Evolutionary conservation across 35 echinoderm and acorn worm species (phyloP).

Genomic region (Ophioderma brevispina): DNA sequence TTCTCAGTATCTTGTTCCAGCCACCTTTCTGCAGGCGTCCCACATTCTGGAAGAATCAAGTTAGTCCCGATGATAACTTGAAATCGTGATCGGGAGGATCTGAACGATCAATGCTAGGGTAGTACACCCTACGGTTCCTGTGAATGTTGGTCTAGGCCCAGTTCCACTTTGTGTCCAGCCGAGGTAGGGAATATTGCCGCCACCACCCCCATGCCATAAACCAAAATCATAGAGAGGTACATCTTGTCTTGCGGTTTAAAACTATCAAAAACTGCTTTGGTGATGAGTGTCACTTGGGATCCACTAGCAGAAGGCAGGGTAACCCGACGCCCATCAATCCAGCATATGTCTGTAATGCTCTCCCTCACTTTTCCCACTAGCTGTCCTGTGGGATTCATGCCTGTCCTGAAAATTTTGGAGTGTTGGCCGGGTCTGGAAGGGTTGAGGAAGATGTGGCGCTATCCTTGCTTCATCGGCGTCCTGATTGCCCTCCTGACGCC

Average conservation of each 20-base stretch:
- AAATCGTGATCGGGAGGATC: slow-evolving; percentile 8
- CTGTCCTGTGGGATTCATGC: slow-evolving; percentile 39
- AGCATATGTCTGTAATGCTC: slow-evolving; percentile 8
- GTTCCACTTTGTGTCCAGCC: slow-evolving; percentile 33
- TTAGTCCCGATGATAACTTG: slow-evolving; percentile 23
- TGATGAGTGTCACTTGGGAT: slow-evolving; percentile 65
- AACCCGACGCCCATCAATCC: slow-evolving; percentile 14
- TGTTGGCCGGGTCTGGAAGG: background rate
- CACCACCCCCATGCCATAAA: too few species aligned
- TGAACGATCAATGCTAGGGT: slow-evolving; percentile 51
- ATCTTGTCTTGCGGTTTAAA: slow-evolving; percentile 21
- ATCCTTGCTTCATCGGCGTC: background rate
- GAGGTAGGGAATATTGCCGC: slow-evolving; percentile 65
- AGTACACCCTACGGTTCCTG: slow-evolving; percentile 16
- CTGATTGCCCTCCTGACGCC: slow-evolving; percentile 26
- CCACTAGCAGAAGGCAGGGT: slow-evolving; percentile 56
- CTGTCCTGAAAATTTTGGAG: background rate
- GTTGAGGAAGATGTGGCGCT: background rate
- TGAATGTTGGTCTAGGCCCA: slow-evolving; percentile 30
- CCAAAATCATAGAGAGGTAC: slow-evolving; percentile 29
- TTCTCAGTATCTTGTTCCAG: too few species aligned
- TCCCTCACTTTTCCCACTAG: slow-evolving; percentile 68
- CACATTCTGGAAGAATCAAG: too few species aligned
- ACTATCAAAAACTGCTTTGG: slow-evolving; percentile 36
- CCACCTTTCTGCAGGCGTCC: too few species aligned